Conservation (phyloP, 1,140 invertebrate genomes). For the Nasonia giraulti region DNA sequence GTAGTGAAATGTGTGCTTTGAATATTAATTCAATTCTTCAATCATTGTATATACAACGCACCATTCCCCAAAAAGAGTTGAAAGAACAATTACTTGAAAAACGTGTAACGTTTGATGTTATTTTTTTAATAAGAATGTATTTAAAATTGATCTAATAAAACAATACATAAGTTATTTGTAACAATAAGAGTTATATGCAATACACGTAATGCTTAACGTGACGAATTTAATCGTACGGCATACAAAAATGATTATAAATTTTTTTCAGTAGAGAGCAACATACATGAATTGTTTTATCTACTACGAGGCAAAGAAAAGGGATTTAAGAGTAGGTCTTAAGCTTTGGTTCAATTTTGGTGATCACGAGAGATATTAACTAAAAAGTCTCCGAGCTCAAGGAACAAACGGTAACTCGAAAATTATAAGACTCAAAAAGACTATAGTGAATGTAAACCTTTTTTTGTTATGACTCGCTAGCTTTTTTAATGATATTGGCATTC, state of each 20-base stretch:
- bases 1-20: not conserved
- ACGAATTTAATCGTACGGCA: no score
- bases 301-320: no score
- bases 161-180: not conserved
- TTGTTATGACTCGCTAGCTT: not conserved
- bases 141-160: not conserved
- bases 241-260: no score
- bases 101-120: not conserved
- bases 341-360: not conserved
- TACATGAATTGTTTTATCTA: no score
- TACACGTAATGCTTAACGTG: not conserved
- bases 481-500: slow-evolving; percentile 22
- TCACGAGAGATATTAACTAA: slow-evolving; percentile 2
- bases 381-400: not conserved
- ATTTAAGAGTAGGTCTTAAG: not conserved
- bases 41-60: not conserved
- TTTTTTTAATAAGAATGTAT: not conserved
- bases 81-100: not conserved
- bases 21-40: not conserved
- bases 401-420: not conserved
- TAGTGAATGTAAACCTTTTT: not conserved
- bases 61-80: not conserved
- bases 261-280: no score
- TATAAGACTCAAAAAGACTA: slow-evolving; percentile 6
- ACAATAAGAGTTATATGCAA: not conserved